phyloP scores from a whole-genome alignment of 2,113 vertebrate species.

The Etheostoma spectabile region DNA sequence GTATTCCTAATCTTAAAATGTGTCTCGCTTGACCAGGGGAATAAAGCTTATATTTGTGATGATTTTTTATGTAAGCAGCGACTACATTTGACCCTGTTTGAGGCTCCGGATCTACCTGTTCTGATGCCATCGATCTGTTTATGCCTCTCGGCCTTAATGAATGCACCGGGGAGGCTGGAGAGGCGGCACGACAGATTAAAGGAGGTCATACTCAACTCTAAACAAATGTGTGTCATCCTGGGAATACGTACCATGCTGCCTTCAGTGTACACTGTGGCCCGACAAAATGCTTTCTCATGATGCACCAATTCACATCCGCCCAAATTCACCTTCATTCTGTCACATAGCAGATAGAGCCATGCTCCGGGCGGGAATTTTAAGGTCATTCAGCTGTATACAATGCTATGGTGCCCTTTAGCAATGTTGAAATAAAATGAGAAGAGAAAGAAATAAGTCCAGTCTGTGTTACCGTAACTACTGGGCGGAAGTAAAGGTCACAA shows the following conservation, averaged over 20 bases:
- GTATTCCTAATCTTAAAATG: neutral
- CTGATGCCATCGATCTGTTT: constrained; percentile 73
- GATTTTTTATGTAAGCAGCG: constrained; percentile 10
- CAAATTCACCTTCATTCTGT: constrained; percentile 39
- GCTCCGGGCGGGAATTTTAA: constrained; percentile 8
- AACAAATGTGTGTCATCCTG: constrained; percentile 67
- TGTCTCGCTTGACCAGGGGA: neutral
- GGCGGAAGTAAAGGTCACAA: constrained; percentile 21
- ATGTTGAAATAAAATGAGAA: neutral
- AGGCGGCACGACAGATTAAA: constrained; percentile 60
- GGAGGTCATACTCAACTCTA: constrained; percentile 63
- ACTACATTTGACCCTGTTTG: constrained; percentile 45
- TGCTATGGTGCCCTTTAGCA: constrained; percentile 15
- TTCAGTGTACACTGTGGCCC: constrained; percentile 2
- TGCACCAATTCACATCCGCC: constrained; percentile 3
- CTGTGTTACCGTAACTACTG: neutral
- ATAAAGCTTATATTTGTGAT: neutral
- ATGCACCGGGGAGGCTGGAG: constrained; percentile 57
- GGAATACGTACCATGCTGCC: constrained; percentile 33
- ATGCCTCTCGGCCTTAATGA: constrained; percentile 61
- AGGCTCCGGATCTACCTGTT: constrained; percentile 43
- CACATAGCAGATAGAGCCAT: neutral
- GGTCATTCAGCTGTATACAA: constrained; percentile 15
- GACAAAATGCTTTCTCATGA: constrained; percentile 34
- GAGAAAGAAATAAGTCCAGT: constrained; percentile 7